Base-by-base conservation (phyloP, 2,113 vertebrate genomes). In the Galemys pyrenaicus region DNA sequence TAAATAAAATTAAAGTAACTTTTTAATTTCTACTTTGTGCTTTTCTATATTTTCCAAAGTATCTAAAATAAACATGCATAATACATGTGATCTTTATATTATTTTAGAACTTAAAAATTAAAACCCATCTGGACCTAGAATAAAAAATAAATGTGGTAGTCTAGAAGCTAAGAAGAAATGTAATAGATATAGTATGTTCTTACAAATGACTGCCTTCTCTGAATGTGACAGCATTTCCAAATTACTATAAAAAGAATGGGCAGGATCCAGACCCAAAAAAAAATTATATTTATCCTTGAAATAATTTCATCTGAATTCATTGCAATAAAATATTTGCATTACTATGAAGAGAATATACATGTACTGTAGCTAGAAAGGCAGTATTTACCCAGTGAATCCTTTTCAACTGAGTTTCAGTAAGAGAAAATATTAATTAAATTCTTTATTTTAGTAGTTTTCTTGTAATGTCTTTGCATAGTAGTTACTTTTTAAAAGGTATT, bases 361-460 rank as follows among this genome's bases (percentile, higher is more conserved):
- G 30, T 68, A 77, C 71, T 89, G 0, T 70, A 91, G 30, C 73
- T 88, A 64, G 11, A 86, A 70, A 92, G 79, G 65, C 15, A 80
- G 0, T 65, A 41, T 80, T 82, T 95, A 83, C 39, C 68, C 32
- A 65, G 1, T 81, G 20, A 88, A 39, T 94, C 64, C 13, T 30
- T 79, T 95, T 83, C 54, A 93, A 3, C 37, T 93, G 44, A 88
- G 85, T 94, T 95, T 93, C 60, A 77, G 51, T 87, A 68, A 88
- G 65, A 11, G 56, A 75, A 89, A 95, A 78, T 93, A 71, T 75
- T 96, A 91, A 28, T 94, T 92, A 51, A 68, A 9, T 85, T 89
- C 46, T 94, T 91, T 71, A 80, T 95, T 95, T 80, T 93, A 81
- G 87, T 81, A 39, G 11, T 51, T 94, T 94, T 92, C 30, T 44